A percentile compares a stretch with the other conserved stretches of the same genome.
Conservation (phyloP, 1,140 invertebrate genomes). For the Bombus sibiricus region DNA sequence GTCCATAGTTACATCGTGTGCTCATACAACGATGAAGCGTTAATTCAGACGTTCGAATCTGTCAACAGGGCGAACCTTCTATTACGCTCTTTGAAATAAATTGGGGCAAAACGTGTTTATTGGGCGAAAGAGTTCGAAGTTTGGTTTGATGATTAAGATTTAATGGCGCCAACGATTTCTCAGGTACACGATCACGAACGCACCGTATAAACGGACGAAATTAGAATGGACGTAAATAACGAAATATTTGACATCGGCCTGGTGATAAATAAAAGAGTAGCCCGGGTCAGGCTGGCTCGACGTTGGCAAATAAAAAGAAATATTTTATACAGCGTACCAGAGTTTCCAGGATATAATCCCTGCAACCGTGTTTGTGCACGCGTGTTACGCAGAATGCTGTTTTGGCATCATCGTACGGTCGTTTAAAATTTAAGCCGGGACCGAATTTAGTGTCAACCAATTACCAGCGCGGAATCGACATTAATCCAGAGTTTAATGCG, state of each 20-base stretch:
- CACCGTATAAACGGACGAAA: background rate
- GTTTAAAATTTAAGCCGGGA: conserved; percentile 60
- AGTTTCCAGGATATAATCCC: conserved; percentile 37
- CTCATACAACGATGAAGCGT: background rate
- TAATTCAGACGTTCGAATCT: background rate
- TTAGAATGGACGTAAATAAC: conserved; percentile 25
- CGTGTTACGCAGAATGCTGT: conserved; percentile 2
- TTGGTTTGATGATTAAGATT: conserved; percentile 11
- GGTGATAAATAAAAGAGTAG: conserved; percentile 43
- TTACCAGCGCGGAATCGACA: conserved; percentile 53
- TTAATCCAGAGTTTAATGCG: conserved; percentile 63
- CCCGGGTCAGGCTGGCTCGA: background rate
- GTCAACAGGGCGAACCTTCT: background rate
- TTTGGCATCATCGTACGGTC: conserved; percentile 14
- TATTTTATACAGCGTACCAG: conserved; percentile 32
- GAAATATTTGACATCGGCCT: conserved; percentile 22
- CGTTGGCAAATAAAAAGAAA: conserved; percentile 39
- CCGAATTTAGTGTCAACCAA: conserved; percentile 55
- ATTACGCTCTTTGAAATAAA: too few species aligned
- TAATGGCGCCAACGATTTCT: background rate
- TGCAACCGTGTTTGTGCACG: background rate
- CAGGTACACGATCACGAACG: background rate
- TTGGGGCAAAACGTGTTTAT: background rate
- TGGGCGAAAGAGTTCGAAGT: background rate
- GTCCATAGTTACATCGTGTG: background rate